Conservation (phyloP, 2,113 vertebrate species). For the Diadophis punctatus region DNA sequence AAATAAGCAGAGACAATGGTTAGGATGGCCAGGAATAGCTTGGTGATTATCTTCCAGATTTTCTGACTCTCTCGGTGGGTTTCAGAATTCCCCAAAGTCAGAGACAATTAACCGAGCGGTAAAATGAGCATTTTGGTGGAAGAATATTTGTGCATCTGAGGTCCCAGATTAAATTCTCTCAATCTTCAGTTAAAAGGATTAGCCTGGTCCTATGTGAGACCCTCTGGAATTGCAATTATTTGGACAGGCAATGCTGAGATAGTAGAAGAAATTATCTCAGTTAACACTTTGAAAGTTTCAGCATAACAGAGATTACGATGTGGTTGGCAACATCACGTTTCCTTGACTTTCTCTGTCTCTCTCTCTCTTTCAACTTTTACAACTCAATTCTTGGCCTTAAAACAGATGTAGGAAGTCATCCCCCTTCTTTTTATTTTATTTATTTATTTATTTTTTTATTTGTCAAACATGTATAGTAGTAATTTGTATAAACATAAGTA, state of each 20-base stretch:
- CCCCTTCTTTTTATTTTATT: too few relatives aligned
- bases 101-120: neutral
- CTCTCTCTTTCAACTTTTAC: neutral
- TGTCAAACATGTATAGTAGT: too few relatives aligned
- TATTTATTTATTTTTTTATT: too few relatives aligned
- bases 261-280: neutral
- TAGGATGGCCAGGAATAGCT: neutral
- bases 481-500: too few relatives aligned
- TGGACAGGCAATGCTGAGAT: neutral
- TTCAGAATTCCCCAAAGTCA: neutral
- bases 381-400: neutral
- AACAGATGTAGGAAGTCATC: neutral
- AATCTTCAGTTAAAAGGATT: neutral
- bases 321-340: neutral
- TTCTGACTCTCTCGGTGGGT: neutral
- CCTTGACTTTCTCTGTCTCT: neutral
- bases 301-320: neutral
- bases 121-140: neutral
- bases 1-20: neutral
- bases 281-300: neutral
- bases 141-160: too few relatives aligned
- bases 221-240: neutral
- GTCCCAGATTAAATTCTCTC: neutral
- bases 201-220: neutral
- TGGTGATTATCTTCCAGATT: neutral